Conservation (phyloP, 2,888 invertebrate genomes). For the Laothoe populi region DNA sequence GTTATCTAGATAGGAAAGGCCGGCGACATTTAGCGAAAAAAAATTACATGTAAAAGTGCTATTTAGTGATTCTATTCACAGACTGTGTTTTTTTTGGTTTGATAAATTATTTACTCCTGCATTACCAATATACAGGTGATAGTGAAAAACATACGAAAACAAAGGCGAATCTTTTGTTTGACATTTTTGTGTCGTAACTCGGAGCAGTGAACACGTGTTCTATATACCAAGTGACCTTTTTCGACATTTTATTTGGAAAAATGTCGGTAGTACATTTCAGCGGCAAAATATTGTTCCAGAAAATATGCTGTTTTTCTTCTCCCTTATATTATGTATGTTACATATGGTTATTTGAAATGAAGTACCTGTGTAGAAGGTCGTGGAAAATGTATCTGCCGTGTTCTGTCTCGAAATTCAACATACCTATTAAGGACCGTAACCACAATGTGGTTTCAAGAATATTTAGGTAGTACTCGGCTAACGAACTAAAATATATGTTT, state of each 20-base stretch:
- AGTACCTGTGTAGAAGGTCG: slow-evolving; percentile 13
- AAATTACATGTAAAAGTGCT: no score
- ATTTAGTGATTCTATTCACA: no score
- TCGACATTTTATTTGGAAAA: slow-evolving; percentile 9
- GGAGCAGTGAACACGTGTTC: slow-evolving; percentile 8
- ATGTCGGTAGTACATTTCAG: slow-evolving; percentile 4
- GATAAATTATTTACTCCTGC: no score
- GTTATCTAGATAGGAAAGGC: no score
- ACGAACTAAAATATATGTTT: no score
- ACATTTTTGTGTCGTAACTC: slow-evolving; percentile 16
- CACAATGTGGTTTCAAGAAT: slow-evolving; percentile 34
- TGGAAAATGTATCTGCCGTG: slow-evolving; percentile 16
- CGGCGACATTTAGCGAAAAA: no score
- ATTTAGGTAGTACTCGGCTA: no score
- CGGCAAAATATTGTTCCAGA: slow-evolving; percentile 4
- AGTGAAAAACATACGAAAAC: slow-evolving; percentile 10
- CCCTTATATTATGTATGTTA: neutral
- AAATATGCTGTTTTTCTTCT: neutral
- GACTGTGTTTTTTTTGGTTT: no score
- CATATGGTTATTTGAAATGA: slow-evolving; percentile 15
- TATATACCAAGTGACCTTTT: slow-evolving; percentile 4
- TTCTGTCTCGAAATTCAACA: slow-evolving; percentile 41
- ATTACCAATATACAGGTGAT: slow-evolving; percentile 8
- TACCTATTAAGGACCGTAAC: slow-evolving; percentile 56
- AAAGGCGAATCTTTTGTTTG: slow-evolving; percentile 7